Evolutionary conservation across 2,797 vertebrate genomes (phyloP), one percentile per base, ranked within the genome.

Genomic region (Sebastiscus albofasciatus): DNA sequence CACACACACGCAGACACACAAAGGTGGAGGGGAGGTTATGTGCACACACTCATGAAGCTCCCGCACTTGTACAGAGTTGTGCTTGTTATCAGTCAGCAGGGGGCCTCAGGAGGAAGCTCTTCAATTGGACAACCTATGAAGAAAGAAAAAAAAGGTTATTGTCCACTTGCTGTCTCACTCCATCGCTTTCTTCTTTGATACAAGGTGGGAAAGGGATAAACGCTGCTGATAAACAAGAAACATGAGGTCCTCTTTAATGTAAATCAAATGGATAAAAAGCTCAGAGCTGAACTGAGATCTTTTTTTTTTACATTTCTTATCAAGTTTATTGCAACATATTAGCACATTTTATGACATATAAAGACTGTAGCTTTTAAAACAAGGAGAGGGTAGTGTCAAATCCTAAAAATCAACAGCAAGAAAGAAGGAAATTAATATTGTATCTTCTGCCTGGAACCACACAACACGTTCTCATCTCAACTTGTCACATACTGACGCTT

Each of bases 81-180:
- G 79, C 86, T 89, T 89, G 90, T 87, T 90, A 67, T 74, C 79
- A 72, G 82, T 80, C 93, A 86, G 87, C 87, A 72, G 89, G 86
- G 70, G 68, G 69, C 73, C 78, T 68, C 82, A 31, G 82, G 78
- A 72, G 75, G 81, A 75, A 76, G 80, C 65, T 34, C 88, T 76
- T 83, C 70, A 54, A 39, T 59, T 54, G 36, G 67, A 79, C 73
- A 64, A 87, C 86, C 93, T 94, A 39, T n/a, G 71, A 80, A 52
- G 7, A 18, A 36, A 66, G 29, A 77, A 67, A 36, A 46, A 4
- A 70, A 73, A 72, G 33, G 71, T 88, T 71, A 81, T 68, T 52
- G 27, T 55, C 54, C 39, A 67, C 11, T 75, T 34, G 11, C 60
- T 81, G 39, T 61, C 54, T 76, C 46, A 61, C 66, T 66, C 27